Evolutionary conservation across 1,140 invertebrate genomes (phyloP), one percentile per base, ranked within the genome.

Genomic region (Lanistes nyassanus): DNA sequence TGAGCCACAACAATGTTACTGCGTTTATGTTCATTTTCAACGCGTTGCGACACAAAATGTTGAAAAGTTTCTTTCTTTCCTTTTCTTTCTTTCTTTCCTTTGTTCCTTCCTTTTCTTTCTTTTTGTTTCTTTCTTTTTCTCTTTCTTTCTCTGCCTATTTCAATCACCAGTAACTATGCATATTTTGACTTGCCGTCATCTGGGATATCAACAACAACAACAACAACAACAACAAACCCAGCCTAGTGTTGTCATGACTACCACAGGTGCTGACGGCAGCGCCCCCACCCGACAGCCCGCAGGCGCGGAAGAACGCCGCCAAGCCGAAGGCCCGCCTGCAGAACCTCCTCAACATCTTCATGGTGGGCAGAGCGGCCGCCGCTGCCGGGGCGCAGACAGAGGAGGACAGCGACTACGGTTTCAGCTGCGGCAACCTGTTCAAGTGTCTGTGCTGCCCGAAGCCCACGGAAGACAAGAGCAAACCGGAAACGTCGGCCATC

Each of bases 361-460:
- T 60, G 70, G n/a, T 72, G 70, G 70, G 70, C 13, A 23, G 36
- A 2, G 34, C 70, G 1, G 68, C 64, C 56, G 26, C n/a, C 16
- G 21, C 23, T 3, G 19, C 21, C 26, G 23, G 47, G 11, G 26
- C 16, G 13, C 42, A 47, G 42, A 2, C 42, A 47, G 60, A 76
- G 42, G 72, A 76, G 39, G 80, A 81, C 39, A 87, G 85, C 56
- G 84, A 85, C 37, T 86, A 85, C 74, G 78, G 80, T 2, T 82
- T 86, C 53, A 84, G 84, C 21, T 85, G 85, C 67, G 84, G 83
- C 53, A 85, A 87, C 66, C 76, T 87, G 19, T 85, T 84, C 75
- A 79, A 76, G 21, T 87, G 86, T 74, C 34, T 86, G 36, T 87
- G 86, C 55, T 87, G 86, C 75, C 86, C 84, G 2, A 74, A 67